Evolutionary conservation across 2,888 invertebrate species (phyloP).

Genomic region (Junonia oenone): DNA sequence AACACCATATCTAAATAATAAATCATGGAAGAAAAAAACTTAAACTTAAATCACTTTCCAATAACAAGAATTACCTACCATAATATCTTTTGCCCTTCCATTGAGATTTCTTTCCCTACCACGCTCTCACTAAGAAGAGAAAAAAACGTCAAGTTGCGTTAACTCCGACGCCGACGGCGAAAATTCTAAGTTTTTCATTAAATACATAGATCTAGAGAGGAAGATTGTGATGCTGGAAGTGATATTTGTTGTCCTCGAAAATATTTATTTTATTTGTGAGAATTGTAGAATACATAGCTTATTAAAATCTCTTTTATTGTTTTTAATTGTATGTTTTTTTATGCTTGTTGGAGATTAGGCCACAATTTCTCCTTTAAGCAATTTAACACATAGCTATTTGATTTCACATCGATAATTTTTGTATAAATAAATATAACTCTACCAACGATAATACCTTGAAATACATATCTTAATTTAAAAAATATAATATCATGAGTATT

Average conservation of each 20-base stretch:
- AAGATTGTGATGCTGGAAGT: background rate
- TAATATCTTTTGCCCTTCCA: background rate
- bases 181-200: constrained; percentile 22
- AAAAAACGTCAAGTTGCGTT: constrained; percentile 29
- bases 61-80: background rate
- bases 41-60: background rate
- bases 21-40: background rate
- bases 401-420: too few species aligned
- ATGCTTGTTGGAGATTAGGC: too few species aligned
- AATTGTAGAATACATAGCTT: background rate
- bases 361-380: too few species aligned
- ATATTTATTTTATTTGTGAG: background rate
- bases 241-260: background rate
- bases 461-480: too few species aligned
- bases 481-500: too few species aligned
- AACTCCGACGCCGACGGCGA: constrained; percentile 31
- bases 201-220: background rate
- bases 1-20: background rate
- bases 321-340: too few species aligned
- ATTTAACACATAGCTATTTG: too few species aligned
- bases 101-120: constrained; percentile 24
- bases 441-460: too few species aligned
- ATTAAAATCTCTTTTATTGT: too few species aligned
- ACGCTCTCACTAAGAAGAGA: constrained; percentile 37
- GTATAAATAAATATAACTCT: too few species aligned